A percentile compares a stretch with the other conserved stretches of the same genome.
Evolutionary conservation across 2,113 vertebrate genomes (phyloP).

Genomic region (Scatophagus argus): DNA sequence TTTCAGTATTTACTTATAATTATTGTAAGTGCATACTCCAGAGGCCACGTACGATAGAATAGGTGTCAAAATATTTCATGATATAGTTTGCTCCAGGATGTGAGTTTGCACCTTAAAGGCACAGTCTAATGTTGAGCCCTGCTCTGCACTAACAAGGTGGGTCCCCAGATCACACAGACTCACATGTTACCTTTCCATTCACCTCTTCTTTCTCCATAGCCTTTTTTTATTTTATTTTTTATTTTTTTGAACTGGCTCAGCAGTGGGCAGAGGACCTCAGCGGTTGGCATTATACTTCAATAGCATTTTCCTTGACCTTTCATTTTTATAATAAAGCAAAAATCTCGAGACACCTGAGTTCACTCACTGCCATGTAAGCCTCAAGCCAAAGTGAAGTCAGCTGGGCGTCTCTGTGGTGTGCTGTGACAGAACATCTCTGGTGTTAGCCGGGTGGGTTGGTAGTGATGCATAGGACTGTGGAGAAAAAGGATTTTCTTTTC

Average conservation of each 20-base stretch:
- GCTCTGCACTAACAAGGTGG: slow-evolving; percentile 10
- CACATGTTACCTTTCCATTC: background rate
- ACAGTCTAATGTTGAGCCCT: background rate
- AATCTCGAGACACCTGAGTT: slow-evolving; percentile 42
- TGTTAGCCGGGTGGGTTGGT: background rate
- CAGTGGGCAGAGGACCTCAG: slow-evolving; percentile 15
- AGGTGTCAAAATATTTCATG: background rate
- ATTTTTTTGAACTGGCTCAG: slow-evolving; percentile 25
- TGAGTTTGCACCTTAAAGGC: slow-evolving; percentile 6
- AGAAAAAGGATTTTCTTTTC: slow-evolving; percentile 11
- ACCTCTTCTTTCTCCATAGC: background rate
- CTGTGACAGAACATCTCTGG: slow-evolving; percentile 6
- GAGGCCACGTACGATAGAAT: too few relatives aligned
- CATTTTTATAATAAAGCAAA: slow-evolving; percentile 50
- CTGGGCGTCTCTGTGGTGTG: slow-evolving; percentile 34
- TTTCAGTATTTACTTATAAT: too few relatives aligned
- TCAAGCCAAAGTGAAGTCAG: slow-evolving; percentile 38
- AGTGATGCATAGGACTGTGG: slow-evolving; percentile 12
- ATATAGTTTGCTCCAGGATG: slow-evolving; percentile 3
- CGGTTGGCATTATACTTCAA: slow-evolving; percentile 39
- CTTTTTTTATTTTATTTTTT: too few relatives aligned
- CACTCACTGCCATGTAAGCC: slow-evolving; percentile 22
- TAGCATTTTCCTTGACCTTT: slow-evolving; percentile 58
- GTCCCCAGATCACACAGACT: slow-evolving; percentile 5
- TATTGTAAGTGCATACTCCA: background rate